A percentile compares a stretch with the other conserved stretches of the same genome.
Evolutionary conservation across 2,797 vertebrate genomes (phyloP).

Genomic region (Lateolabrax maculatus): DNA sequence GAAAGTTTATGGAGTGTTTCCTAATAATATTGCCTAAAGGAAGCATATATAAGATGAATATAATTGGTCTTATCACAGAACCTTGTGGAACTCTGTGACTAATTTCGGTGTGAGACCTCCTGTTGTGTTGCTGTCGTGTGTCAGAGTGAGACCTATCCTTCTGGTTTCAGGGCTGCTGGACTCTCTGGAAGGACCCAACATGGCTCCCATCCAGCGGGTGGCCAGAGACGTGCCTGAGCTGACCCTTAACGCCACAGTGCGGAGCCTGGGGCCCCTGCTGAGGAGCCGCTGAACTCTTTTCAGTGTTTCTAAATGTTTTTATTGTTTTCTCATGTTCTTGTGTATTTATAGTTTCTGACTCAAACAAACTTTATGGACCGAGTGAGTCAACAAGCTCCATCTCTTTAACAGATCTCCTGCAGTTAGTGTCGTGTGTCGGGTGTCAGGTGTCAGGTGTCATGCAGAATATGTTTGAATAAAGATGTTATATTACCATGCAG

Average conservation of each 20-base stretch:
- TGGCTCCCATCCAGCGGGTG: constrained; percentile 93
- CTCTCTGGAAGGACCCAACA: constrained; percentile 91
- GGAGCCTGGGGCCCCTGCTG: constrained; percentile 61
- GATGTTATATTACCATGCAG: too few relatives aligned
- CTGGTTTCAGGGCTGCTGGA: constrained; percentile 90
- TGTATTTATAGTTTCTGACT: constrained; percentile 61
- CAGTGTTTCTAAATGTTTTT: not conserved
- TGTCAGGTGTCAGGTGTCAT: too few relatives aligned
- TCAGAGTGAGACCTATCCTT: constrained; percentile 8
- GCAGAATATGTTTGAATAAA: too few relatives aligned
- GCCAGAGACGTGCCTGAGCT: constrained; percentile 90
- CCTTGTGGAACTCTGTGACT: too few relatives aligned
- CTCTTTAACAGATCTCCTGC: too few relatives aligned
- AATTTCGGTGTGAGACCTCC: too few relatives aligned
- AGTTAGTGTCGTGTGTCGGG: too few relatives aligned
- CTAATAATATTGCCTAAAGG: too few relatives aligned
- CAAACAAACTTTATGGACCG: constrained; percentile 30
- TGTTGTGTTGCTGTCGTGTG: not conserved
- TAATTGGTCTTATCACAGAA: too few relatives aligned
- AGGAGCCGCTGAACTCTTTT: constrained; percentile 62
- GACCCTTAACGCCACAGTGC: constrained; percentile 85
- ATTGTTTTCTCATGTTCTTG: not conserved
- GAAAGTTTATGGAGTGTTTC: too few relatives aligned
- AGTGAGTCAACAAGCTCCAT: not conserved
- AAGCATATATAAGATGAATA: too few relatives aligned